Base-by-base conservation (phyloP, 2,888 invertebrate genomes). In the Malachius bipustulatus region DNA sequence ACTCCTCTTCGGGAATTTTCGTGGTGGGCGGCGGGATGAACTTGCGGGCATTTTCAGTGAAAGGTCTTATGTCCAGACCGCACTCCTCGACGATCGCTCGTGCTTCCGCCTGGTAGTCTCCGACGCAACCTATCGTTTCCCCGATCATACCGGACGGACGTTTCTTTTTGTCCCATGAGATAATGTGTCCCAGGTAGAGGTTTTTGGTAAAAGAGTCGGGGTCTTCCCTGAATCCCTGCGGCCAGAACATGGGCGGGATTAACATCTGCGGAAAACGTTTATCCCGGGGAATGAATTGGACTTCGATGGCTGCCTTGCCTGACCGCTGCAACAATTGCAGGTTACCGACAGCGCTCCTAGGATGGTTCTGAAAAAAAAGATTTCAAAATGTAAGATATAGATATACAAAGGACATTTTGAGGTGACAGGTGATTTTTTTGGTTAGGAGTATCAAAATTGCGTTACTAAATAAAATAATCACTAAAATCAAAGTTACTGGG, bases 261-360 rank as follows among this genome's bases (percentile, higher is more conserved):
- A 75, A 71, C 19, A 91, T 67, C 40, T 81, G 66, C 0, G 94
- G 91, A 33, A 90, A 59, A 40, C 85, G 71, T 45, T 71, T 67
- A 57, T 93, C 91, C 34, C 79, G 71, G 0, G 94, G 89, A 19
- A 73, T 64, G 56, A 94, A 82, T 16, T 77, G 62, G n/a, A 78
- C 80, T 46, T 62, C 72, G 28, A 71, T 64, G 16, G 24, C 26
- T 6, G 6, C 11, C 6, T 44, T 45, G 11, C 66, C 64, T 48
- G 71, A 74, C 52, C 64, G 71, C 53, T 69, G 75, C 19, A 62
- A 59, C 65, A 67, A 65, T 48, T 71, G 74, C 30, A 88, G 59
- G 39, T 58, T 63, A 2, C 94, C 94, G 32, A 88, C 75, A 28
- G 78, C 75, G 35, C 70, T 71, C 38, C 89, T 70, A 8, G 75